Evolutionary conservation across 2,888 invertebrate genomes (phyloP).

Genomic region (Enchytraeus crypticus): DNA sequence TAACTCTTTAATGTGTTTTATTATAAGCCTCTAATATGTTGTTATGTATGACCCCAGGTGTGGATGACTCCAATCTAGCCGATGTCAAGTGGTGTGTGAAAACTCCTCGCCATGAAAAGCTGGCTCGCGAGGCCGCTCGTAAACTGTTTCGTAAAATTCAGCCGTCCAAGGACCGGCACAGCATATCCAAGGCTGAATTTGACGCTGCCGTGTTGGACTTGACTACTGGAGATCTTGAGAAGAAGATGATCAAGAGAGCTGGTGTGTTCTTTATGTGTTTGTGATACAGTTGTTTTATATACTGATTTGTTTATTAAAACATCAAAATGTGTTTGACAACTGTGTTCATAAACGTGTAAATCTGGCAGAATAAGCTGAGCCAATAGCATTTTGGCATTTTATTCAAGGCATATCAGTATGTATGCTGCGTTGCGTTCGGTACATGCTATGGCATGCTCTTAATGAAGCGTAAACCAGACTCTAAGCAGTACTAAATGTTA

Average conservation of each 20-base stretch:
- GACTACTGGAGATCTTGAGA: conserved; percentile 32
- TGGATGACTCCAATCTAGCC: conserved; percentile 64
- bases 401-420: not conserved
- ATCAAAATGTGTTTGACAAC: conserved; percentile 18
- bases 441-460: too few relatives aligned
- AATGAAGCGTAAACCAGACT: too few relatives aligned
- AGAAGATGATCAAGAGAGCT: conserved; percentile 39
- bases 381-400: not conserved
- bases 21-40: too few relatives aligned
- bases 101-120: conserved; percentile 76
- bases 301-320: too few relatives aligned
- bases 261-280: conserved; percentile 25
- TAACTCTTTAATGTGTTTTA: too few relatives aligned
- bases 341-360: not conserved
- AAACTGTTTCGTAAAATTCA: conserved; percentile 70
- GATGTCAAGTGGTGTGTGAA: conserved; percentile 70
- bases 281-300: too few relatives aligned
- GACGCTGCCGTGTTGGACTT: conserved; percentile 33
- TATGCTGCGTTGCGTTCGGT: not conserved
- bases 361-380: not conserved
- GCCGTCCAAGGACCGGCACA: conserved; percentile 47
- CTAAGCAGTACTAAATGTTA: too few relatives aligned
- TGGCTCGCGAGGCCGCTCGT: conserved; percentile 75
- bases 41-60: conserved; percentile 51
- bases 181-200: conserved; percentile 58